These are phyloP conservation scores for Coboldia fuscipes DNA, from an alignment of 1,140 invertebrate species.

Conservation along the genomic window DNA sequence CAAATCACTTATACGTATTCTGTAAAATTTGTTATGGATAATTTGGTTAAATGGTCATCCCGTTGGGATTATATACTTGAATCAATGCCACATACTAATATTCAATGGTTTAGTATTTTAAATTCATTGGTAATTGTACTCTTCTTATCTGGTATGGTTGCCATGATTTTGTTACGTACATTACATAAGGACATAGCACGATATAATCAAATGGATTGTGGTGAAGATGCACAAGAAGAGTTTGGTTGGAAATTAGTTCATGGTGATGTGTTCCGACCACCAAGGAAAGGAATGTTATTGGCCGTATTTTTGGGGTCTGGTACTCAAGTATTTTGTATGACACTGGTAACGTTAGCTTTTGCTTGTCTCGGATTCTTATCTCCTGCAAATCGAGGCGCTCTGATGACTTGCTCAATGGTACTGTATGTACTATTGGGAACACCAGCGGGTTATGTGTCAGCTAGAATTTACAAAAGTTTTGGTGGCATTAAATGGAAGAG, in stretches of 20 bases:
- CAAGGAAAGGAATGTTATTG: conserved; percentile 89
- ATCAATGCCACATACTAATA: conserved; percentile 95
- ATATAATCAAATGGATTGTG: conserved; percentile 92
- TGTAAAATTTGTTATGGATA: conserved; percentile 58
- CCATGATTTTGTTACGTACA: conserved; percentile 94
- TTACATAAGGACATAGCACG: conserved; percentile 96
- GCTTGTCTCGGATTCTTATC: conserved; percentile 95
- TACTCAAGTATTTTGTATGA: conserved; percentile 69
- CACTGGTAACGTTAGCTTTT: conserved; percentile 67
- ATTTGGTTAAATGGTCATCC: conserved; percentile 90
- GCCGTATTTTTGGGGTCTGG: conserved; percentile 90
- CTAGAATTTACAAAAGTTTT: conserved; percentile 94
- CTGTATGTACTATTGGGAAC: conserved; percentile 89
- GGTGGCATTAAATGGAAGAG: conserved; percentile 97
- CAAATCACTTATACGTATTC: conserved; percentile 73
- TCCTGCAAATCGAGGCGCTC: conserved; percentile 89
- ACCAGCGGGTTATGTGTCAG: conserved; percentile 87
- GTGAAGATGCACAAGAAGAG: conserved; percentile 93
- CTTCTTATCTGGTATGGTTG: conserved; percentile 93
- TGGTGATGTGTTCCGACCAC: conserved; percentile 86
- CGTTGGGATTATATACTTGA: conserved; percentile 98
- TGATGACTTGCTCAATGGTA: conserved; percentile 95
- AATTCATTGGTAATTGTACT: conserved; percentile 78
- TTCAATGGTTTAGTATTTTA: conserved; percentile 95
- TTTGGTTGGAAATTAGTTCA: conserved; percentile 99